Base-by-base conservation (phyloP, 2,888 invertebrate genomes). In the Plebejus anna region DNA sequence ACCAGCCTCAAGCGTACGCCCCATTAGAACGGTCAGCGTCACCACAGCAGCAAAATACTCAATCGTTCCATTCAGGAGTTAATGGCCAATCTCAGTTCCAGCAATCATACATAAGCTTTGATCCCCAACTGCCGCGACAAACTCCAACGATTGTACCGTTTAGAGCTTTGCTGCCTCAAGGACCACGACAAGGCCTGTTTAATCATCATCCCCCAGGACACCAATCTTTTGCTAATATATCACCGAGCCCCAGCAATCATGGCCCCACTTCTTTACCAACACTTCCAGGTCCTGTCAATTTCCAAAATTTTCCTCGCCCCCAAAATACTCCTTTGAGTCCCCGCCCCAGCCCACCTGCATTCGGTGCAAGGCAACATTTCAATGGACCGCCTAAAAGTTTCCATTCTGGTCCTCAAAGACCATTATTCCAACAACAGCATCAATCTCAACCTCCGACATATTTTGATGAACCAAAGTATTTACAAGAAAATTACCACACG, bases 331-430 rank as follows among this genome's bases (percentile, higher is more conserved):
- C 85, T 76, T 91, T 90, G 80, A 89, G 89, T 72, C 79, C 87
- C 9, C 89, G 91, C 1, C 90, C 82, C 76, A 86, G 82, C 76
- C 84, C 87, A 66, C 88, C 88, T 59, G 79, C 86, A 47, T 92
- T 92, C 81, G 84, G 82, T 7, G 77, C 87, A 38, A 85, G 93
- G 51, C 89, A 89, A 47, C 89, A 90, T 57, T 90, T 94, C 42
- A 90, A 88, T 81, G 89, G 89, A 22, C 94, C 94, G 57, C 88
- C 94, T 32, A 87, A 91, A 82, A 87, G 87, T 77, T 94, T 94
- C 81, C 92, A 94, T 82, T 89, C 95, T 36, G 95, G 94, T 80
- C 90, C 94, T 16, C 94, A 95, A 83, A 90, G 94, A 81, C 95
- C 95, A 11, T 94, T 95, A 84, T 89, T 90, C 79, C 88, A 87